Conservation (phyloP, 2,888 invertebrate species). For the Latrodectus elegans region DNA sequence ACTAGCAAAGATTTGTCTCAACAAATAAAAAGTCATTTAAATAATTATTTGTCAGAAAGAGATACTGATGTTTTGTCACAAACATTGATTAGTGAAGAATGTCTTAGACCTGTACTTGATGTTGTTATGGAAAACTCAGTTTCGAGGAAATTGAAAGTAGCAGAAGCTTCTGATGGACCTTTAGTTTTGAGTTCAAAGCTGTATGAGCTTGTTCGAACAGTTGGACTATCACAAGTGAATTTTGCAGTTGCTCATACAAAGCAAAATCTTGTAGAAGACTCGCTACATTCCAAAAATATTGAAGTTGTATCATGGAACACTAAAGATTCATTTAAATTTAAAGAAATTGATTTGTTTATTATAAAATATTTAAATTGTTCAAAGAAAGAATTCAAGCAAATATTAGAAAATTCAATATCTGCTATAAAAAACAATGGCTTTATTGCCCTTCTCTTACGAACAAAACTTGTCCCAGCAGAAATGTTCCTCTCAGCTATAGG, state of each 20-base stretch:
- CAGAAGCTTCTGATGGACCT: constrained; percentile 79
- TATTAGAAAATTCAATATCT: constrained; percentile 73
- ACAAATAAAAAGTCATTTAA: constrained; percentile 65
- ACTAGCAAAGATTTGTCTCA: constrained; percentile 58
- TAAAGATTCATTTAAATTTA: constrained; percentile 75
- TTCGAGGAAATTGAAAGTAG: constrained; percentile 82
- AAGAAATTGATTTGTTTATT: constrained; percentile 73
- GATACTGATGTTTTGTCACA: constrained; percentile 71
- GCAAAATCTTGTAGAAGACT: constrained; percentile 74
- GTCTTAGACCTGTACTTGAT: constrained; percentile 79
- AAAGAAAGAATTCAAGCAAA: constrained; percentile 46
- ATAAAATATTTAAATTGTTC: constrained; percentile 69
- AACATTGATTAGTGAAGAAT: constrained; percentile 70
- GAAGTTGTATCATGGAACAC: constrained; percentile 78
- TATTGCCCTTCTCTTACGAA: constrained; percentile 77
- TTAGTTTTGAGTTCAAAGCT: constrained; percentile 56
- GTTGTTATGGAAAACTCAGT: constrained; percentile 85
- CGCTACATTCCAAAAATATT: constrained; percentile 74
- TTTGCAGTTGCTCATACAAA: constrained; percentile 78
- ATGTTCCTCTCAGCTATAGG: constrained; percentile 70
- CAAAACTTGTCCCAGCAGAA: constrained; percentile 70
- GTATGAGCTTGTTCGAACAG: constrained; percentile 57
- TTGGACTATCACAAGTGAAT: constrained; percentile 76
- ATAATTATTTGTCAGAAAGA: constrained; percentile 65
- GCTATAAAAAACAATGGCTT: constrained; percentile 83